These are phyloP conservation scores for Timema cristinae DNA, from an alignment of 2,888 invertebrate genomes.

Conservation along the genomic window DNA sequence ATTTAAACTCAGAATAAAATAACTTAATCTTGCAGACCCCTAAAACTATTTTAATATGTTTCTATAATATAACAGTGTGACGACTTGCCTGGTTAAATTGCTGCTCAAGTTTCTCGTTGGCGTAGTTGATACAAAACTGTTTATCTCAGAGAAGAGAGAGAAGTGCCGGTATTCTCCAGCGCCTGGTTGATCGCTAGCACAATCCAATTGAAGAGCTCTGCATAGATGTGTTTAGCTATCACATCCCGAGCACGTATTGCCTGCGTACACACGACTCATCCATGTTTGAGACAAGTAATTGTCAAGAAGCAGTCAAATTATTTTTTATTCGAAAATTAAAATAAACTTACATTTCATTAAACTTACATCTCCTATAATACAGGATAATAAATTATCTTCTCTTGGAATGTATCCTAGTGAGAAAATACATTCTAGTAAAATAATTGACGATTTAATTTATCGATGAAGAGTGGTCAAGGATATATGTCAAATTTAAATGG, in stretches of 20 bases:
- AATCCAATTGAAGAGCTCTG: slow-evolving; percentile 90
- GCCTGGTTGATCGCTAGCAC: slow-evolving; percentile 84
- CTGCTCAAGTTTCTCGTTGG: slow-evolving; percentile 97
- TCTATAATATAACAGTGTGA: slow-evolving; percentile 18
- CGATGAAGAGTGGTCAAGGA: too few relatives aligned
- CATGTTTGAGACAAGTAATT: not conserved
- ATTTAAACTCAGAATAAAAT: not conserved
- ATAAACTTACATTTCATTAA: too few relatives aligned
- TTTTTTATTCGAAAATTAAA: too few relatives aligned
- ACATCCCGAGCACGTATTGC: slow-evolving; percentile 86
- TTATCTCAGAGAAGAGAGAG: slow-evolving; percentile 78
- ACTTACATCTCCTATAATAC: too few relatives aligned
- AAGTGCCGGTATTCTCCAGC: slow-evolving; percentile 60
- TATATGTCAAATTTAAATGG: too few relatives aligned
- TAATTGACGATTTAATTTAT: too few relatives aligned
- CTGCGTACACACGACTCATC: slow-evolving; percentile 41
- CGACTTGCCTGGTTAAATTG: slow-evolving; percentile 80
- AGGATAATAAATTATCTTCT: too few relatives aligned
- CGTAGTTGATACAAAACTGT: slow-evolving; percentile 99
- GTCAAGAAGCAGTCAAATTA: too few relatives aligned
- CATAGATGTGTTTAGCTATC: slow-evolving; percentile 92
- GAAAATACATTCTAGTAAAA: too few relatives aligned
- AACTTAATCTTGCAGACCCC: not conserved
- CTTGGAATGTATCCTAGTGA: too few relatives aligned
- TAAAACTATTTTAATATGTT: not conserved